phyloP scores from a whole-genome alignment of 2,888 invertebrate genomes.

The Margaritifera margaritifera region DNA sequence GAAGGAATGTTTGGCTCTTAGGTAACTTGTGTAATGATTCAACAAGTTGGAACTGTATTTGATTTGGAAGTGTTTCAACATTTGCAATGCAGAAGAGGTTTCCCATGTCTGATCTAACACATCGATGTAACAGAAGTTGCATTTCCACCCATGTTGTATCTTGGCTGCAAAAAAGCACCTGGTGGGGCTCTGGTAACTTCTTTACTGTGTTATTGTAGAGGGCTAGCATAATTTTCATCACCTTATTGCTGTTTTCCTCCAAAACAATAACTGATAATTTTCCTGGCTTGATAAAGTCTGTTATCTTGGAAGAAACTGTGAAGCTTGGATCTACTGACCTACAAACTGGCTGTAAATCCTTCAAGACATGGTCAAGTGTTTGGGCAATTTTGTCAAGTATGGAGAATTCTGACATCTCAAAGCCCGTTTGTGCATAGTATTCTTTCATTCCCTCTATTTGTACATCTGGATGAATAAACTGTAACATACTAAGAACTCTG shows the following conservation, averaged over 20 bases:
- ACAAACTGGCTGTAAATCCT: too few relatives aligned
- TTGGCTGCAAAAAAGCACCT: constrained; percentile 42
- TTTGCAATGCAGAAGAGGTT: constrained; percentile 42
- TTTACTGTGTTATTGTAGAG: constrained; percentile 39
- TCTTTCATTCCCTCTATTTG: constrained; percentile 3
- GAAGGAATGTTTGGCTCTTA: constrained; percentile 7
- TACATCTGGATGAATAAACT: constrained; percentile 34
- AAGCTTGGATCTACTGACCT: too few relatives aligned
- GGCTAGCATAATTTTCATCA: constrained; percentile 39
- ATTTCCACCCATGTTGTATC: constrained; percentile 45
- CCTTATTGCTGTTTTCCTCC: constrained; percentile 37
- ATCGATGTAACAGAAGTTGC: constrained; percentile 34
- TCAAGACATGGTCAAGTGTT: too few relatives aligned
- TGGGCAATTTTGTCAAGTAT: too few relatives aligned
- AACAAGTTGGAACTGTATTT: constrained; percentile 42
- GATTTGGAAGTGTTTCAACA: constrained; percentile 41
- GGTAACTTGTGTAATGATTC: constrained; percentile 22
- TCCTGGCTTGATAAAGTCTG: constrained; percentile 34
- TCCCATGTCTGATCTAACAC: constrained; percentile 15
- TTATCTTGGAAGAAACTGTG: constrained; percentile 7
- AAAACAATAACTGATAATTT: constrained; percentile 33
- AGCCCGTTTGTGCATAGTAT: constrained; percentile 2
- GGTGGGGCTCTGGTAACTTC: constrained; percentile 40
- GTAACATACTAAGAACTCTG: constrained; percentile 19
- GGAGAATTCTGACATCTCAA: background rate